Percentiles rank a stretch among this genome's conserved stretches.
Evolutionary conservation across 92 coral and sea anemone species (phyloP).

Genomic region (Palythoa grandiflora): DNA sequence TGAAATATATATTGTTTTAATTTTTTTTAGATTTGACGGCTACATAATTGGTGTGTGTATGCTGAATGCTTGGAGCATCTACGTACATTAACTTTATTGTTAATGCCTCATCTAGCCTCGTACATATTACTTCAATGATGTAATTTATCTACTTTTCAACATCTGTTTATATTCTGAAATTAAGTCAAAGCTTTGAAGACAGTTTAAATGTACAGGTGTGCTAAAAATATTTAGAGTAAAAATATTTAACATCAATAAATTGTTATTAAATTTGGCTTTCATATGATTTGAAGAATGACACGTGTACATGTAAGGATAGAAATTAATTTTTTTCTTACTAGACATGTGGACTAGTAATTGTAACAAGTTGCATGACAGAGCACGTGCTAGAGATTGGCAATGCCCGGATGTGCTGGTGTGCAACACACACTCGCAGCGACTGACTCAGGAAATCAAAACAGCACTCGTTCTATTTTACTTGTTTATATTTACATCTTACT

Average conservation of each 20-base stretch:
- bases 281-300: conserved; percentile 24
- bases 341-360: too few species aligned
- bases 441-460: too few species aligned
- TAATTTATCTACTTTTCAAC: not conserved
- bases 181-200: conserved; percentile 28
- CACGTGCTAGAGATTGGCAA: too few species aligned
- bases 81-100: too few species aligned
- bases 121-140: too few species aligned
- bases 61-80: not conserved
- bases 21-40: conserved; percentile 30
- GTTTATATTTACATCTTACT: too few species aligned
- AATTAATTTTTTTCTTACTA: too few species aligned
- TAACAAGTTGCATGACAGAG: too few species aligned
- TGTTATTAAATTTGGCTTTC: conserved; percentile 30
- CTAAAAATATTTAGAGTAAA: conserved; percentile 11
- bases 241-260: conserved; percentile 19
- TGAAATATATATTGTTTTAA: not conserved
- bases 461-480: too few species aligned
- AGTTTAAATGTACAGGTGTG: not conserved
- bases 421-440: too few species aligned
- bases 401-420: too few species aligned
- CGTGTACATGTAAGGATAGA: conserved; percentile 26
- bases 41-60: conserved; percentile 30
- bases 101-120: not conserved
- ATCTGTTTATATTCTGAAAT: conserved; percentile 13